Evolutionary conservation across 2,113 vertebrate genomes (phyloP).

Genomic region (Aplodontia rufa): DNA sequence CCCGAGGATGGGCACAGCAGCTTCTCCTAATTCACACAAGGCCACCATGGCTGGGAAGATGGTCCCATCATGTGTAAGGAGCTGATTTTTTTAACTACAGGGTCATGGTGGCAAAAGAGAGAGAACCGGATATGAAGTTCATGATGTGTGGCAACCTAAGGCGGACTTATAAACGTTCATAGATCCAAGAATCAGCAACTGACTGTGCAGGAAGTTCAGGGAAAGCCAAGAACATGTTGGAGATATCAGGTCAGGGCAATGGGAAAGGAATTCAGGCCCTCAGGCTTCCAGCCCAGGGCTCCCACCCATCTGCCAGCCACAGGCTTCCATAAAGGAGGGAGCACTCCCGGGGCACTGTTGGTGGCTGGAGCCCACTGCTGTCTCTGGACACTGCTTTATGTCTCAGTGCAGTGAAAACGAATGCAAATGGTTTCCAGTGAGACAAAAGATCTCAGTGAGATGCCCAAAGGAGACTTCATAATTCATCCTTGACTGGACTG

Average conservation of each 20-base stretch:
- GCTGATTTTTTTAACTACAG: background rate
- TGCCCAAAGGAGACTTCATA: background rate
- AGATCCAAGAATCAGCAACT: background rate
- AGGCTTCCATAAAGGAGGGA: too few relatives aligned
- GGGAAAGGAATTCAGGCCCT: background rate
- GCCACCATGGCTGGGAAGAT: background rate
- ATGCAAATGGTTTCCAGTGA: background rate
- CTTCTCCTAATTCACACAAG: background rate
- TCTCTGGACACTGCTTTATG: background rate
- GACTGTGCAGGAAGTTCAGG: background rate
- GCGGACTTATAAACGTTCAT: background rate
- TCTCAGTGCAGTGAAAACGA: background rate
- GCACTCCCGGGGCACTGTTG: rapidly evolving
- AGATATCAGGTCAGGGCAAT: background rate
- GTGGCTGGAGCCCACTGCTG: background rate
- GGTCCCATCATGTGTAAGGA: background rate
- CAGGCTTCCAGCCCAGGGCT: background rate
- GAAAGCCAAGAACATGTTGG: background rate
- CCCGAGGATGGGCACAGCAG: rapidly evolving
- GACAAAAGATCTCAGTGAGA: background rate
- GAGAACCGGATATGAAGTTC: background rate
- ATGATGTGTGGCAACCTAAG: background rate
- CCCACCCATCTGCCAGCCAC: rapidly evolving
- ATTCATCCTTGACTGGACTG: background rate
- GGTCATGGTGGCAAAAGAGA: background rate